phyloP scores from a whole-genome alignment of 2,113 vertebrate genomes.

The Psammodynastes pulverulentus region DNA sequence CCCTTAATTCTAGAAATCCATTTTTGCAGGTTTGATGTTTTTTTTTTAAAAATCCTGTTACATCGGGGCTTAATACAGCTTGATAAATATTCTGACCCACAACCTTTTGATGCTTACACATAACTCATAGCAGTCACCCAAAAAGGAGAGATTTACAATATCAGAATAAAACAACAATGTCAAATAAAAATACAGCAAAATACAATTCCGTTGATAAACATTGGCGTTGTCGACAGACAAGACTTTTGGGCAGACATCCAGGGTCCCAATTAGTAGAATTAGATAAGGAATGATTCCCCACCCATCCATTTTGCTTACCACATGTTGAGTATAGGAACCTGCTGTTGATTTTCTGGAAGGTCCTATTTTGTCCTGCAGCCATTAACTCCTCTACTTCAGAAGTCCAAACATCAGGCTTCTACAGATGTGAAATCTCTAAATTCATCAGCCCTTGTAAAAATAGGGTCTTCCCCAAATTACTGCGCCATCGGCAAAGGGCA shows the following conservation, averaged over 20 bases:
- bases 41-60: background rate
- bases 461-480: background rate
- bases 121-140: background rate
- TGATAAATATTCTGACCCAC: background rate
- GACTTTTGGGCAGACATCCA: background rate
- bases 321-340: background rate
- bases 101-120: background rate
- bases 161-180: background rate
- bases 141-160: background rate
- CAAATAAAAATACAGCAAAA: background rate
- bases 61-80: background rate
- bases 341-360: background rate
- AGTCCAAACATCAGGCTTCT: background rate
- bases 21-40: background rate
- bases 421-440: background rate
- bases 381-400: background rate
- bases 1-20: background rate
- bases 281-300: background rate
- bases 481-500: background rate
- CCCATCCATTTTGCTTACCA: background rate
- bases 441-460: background rate
- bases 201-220: background rate
- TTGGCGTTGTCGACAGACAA: background rate
- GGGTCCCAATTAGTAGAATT: background rate
- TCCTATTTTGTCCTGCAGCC: background rate